Evolutionary conservation across 2,797 vertebrate species (phyloP), one percentile per base, ranked within the genome.

Genomic region (Acropternis orthonyx): DNA sequence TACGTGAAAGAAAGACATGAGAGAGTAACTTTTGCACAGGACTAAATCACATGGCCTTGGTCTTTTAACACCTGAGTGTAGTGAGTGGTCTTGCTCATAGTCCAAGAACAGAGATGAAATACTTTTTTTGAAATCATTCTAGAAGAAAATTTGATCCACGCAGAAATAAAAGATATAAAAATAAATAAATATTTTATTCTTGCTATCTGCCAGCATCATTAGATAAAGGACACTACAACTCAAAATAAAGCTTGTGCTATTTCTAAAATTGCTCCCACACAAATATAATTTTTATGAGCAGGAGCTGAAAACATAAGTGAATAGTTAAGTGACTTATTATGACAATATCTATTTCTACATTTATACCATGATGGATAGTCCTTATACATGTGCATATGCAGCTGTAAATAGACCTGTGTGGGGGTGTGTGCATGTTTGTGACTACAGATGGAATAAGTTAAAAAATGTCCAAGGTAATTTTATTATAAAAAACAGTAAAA

Each of bases 401-500:
- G 36, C 39, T 84, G 54, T 61, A 66, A 52, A 72, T 10, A 86
- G 62, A 69, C 4, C 3, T 12, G 18, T 12, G 36, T 66, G 61
- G 36, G 54, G 30, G 30, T 51, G 26, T 59, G 39, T 34, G 27
- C 8, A 28, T 16, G 23, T 62, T 27, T 80, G 54, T 66, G 76
- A 81, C 46, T 68, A 54, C 65, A 89, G 68, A 79, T 73, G 84
- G 76, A 86, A 93, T 84, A 96, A 95, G 88, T 97, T 89, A 39
- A 97, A 75, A 94, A 92, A 92, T 27, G 23, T 76, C 83, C 55
- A 66, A 91, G 49, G 90, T 69, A 91, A 95, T 92, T 96, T 97
- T 96, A 93, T 91, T 92, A 72, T 79, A 82, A 95, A 91, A 94
- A 92, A 88, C 54, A 92, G 66, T 91, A 91, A 94, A 95, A 96